Base-by-base conservation (phyloP, 2,888 invertebrate genomes). In the Tanypteryx hageni region DNA sequence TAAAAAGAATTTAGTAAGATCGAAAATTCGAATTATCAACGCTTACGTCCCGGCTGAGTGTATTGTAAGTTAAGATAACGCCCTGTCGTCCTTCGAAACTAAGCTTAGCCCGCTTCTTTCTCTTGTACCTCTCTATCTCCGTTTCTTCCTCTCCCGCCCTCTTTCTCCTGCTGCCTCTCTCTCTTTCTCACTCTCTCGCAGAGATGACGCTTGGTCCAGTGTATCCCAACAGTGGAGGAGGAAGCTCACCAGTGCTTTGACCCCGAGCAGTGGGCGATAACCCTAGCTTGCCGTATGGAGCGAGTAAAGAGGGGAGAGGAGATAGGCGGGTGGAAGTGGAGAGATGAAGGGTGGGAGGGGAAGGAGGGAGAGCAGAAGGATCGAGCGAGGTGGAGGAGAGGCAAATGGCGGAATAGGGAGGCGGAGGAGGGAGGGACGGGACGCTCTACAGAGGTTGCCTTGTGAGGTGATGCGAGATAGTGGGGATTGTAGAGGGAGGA, bases 201-300 rank as follows among this genome's bases (percentile, higher is more conserved):
- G 58, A 44, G 44, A 59, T 27, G 85, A 86, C 85, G 85, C 58
- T 85, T 27, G 22, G 22, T 22, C 84, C 5, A 44, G n/a, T 57
- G 10, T 57, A n/a, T 13, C n/a, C 84, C 57, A n/a, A 14, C 57
- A 56, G 22, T 14, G 61, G 85, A 1, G 59, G 27, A 27, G 64
- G 64, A 64, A 64, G 64, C 64, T 7, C 7, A 0, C 9, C 61
- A 86, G 86, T 86, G 86, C 86, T 86, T 86, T 86, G 86, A 86
- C 86, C 86, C 61, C 86, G 9, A 31, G 13, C 59, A 31, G 61
- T 86, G 86, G 86, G 86, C 86, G 86, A 86, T 86, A 86, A 86
- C 86, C 86, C 31, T 61, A 16, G 61, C 64, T 64, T 5, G 5
- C 22, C 61, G 22, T 3, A 57, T n/a, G 56, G 44, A 31, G 14